phyloP scores from a whole-genome alignment of 1,140 invertebrate genomes.

The Ooceraea biroi region DNA sequence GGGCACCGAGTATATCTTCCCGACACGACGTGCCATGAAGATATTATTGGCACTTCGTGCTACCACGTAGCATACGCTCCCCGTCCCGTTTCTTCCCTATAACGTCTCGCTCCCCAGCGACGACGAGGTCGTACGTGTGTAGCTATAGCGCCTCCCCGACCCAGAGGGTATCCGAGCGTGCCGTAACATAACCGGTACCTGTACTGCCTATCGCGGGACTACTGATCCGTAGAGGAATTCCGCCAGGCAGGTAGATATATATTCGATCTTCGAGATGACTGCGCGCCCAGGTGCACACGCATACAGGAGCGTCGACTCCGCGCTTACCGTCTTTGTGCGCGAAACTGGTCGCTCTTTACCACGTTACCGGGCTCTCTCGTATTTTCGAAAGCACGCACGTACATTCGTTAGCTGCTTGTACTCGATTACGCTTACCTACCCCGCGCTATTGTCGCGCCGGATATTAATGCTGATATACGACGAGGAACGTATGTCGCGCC shows the following conservation, averaged over 20 bases:
- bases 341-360: constrained; percentile 66
- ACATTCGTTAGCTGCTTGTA: constrained; percentile 49
- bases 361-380: constrained; percentile 28
- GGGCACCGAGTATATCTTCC: constrained; percentile 64
- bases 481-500: constrained; percentile 25
- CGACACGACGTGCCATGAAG: constrained; percentile 70
- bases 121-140: constrained; percentile 64
- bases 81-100: constrained; percentile 37
- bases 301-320: neutral
- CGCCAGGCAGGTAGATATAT: constrained; percentile 62
- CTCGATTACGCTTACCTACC: constrained; percentile 66
- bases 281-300: constrained; percentile 19
- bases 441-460: constrained; percentile 49
- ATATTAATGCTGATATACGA: constrained; percentile 70
- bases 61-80: constrained; percentile 54
- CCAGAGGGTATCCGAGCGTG: constrained; percentile 71
- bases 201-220: constrained; percentile 69
- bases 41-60: constrained; percentile 76
- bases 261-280: constrained; percentile 63
- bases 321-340: constrained; percentile 58
- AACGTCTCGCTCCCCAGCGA: constrained; percentile 25
- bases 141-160: constrained; percentile 56
- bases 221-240: constrained; percentile 75
- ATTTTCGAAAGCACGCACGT: constrained; percentile 57
- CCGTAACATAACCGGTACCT: constrained; percentile 74